These are phyloP conservation scores for Ischnura elegans DNA, from an alignment of 2,888 invertebrate genomes.

Conservation along the genomic window DNA sequence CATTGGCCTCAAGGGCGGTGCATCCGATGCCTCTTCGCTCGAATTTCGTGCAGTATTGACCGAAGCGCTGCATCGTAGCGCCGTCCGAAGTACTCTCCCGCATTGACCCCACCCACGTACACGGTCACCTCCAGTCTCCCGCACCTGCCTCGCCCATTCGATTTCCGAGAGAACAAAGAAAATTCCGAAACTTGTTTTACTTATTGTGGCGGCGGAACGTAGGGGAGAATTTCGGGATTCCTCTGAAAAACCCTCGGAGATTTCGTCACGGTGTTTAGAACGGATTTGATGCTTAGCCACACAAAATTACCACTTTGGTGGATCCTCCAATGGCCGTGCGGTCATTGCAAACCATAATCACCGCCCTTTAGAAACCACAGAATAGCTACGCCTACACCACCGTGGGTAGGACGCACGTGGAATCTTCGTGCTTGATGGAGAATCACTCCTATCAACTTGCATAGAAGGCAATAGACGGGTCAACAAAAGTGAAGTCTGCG, in stretches of 20 bases:
- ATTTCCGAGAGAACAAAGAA: conserved; percentile 10
- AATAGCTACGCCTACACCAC: background rate
- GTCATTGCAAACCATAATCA: background rate
- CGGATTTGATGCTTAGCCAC: background rate
- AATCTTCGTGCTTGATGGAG: background rate
- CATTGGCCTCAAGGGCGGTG: conserved; percentile 22
- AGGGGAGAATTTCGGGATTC: background rate
- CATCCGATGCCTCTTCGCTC: background rate
- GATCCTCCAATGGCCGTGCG: background rate
- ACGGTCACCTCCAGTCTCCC: background rate
- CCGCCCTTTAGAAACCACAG: background rate
- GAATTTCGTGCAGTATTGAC: conserved; percentile 9
- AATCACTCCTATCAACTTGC: background rate
- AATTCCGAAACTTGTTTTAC: conserved; percentile 29
- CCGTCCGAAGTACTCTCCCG: background rate
- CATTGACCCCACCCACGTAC: background rate
- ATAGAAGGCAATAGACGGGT: no score
- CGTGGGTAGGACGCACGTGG: background rate
- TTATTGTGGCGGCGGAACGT: background rate
- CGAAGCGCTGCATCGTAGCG: background rate
- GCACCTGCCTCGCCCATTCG: background rate
- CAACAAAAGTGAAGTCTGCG: no score
- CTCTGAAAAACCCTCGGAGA: background rate
- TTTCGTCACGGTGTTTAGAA: background rate
- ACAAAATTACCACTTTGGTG: background rate